phyloP scores from a whole-genome alignment of 2,888 invertebrate species.

The Temnothorax ravouxi region DNA sequence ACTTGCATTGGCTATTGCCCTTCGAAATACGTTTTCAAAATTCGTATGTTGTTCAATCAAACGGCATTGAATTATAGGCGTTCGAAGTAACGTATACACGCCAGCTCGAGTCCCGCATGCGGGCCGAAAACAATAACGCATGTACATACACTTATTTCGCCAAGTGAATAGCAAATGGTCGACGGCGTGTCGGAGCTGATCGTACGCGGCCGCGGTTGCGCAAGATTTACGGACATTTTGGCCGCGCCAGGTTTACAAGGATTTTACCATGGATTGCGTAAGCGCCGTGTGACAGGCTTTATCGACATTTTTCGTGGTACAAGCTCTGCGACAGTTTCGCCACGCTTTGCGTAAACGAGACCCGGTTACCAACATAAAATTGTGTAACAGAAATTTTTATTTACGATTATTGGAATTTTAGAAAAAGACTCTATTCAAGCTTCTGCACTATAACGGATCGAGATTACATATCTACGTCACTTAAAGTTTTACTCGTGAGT shows the following conservation, averaged over 20 bases:
- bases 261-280: conserved; percentile 60
- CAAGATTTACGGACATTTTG: conserved; percentile 67
- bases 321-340: conserved; percentile 34
- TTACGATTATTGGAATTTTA: background rate
- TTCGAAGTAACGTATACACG: background rate
- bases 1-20: background rate
- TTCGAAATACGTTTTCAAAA: background rate
- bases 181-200: conserved; percentile 22
- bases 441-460: no score
- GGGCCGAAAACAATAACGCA: conserved; percentile 59
- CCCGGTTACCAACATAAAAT: background rate
- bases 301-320: conserved; percentile 41
- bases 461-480: background rate
- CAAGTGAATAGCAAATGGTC: conserved; percentile 70
- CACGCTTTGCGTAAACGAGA: conserved; percentile 23
- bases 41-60: background rate
- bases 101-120: conserved; percentile 54
- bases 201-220: conserved; percentile 57
- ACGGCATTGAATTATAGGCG: conserved; percentile 11
- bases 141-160: conserved; percentile 62
- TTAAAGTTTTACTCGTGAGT: background rate
- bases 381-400: background rate
- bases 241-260: conserved; percentile 50
- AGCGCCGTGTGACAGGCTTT: conserved; percentile 49
- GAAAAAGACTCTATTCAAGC: background rate